Evolutionary conservation across 2,113 vertebrate genomes (phyloP), one percentile per base, ranked within the genome.

Genomic region (Scatophagus argus): DNA sequence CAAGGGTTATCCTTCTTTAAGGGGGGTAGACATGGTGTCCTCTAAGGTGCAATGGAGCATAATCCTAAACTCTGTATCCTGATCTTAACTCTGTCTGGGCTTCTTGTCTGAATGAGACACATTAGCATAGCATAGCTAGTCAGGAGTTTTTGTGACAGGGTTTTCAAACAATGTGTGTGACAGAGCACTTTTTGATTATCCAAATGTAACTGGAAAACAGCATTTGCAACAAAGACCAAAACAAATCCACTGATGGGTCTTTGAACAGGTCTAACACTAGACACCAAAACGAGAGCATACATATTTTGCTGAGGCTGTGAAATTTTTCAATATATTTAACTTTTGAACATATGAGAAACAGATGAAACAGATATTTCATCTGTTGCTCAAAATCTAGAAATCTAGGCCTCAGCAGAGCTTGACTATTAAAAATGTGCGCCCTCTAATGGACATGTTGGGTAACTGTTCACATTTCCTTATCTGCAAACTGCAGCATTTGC

Each of bases 401-500:
- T n/a, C n/a, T 2, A 19, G 29, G 38, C 36, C 19, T 68, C 14
- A 21, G 36, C 13, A 63, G n/a, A 14, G 47, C 8, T 6, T 3
- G n/a, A 36, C 12, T 58, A 3, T 38, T 65, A 52, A 38, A 39
- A 5, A 58, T 34, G 23, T 41, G 2, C 1, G 32, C 75, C 83
- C 72, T 82, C 78, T 84, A 56, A 54, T 32, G 73, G 79, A 31
- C 13, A 43, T 55, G 12, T 56, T 39, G 25, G 19, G 74, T 70
- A 67, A 52, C 41, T 60, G 27, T 43, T 69, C n/a, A 25, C 3
- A 39, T 39, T 62, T 10, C 43, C 36, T 52, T 25, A n/a, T 80
- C 51, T 41, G 47, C 29, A 78, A 72, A 61, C 36, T 75, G 72
- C 56, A 65, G 51, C 29, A 61, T 75, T 80, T 62, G 74, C 60